Base-by-base conservation (phyloP, 2,113 vertebrate genomes). In the Channa maculata region DNA sequence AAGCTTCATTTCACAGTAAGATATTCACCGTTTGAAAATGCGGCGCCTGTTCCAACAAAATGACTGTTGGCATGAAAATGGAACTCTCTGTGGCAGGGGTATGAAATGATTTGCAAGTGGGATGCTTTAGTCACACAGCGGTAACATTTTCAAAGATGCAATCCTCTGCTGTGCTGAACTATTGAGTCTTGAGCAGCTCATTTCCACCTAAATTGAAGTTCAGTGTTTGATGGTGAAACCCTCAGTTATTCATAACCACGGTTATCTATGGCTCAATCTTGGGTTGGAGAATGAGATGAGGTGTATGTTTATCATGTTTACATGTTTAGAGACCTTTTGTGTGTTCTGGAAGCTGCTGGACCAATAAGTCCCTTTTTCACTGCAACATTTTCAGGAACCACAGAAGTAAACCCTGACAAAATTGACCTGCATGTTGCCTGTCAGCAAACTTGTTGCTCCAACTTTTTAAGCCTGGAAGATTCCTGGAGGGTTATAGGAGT, bases 21-120 rank as follows among this genome's bases (percentile, higher is more conserved):
- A 70, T 61, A 65, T 73, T 73, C 68, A n/a, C 43, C 44, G 2
- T 77, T 45, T 79, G 64, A 76, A 80, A 86, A 71, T 14, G 36
- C 54, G 39, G 62, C 10, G 60, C 59, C 51, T 55, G 53, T n/a
- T 86, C 50, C 50, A 43, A 54, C 39, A 79, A 65, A 86, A 71
- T 65, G 62, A 67, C 70, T 60, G 59, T 71, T 75, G 53, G 53
- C 68, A 15, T 61, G 65, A 72, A 79, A 79, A 69, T 70, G 68
- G 57, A 73, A 34, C 15, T 83, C 52, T 37, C 34, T 62, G 50
- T 51, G 41, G 76, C 71, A 6, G 54, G 39, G 49, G 38, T 3
- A 53, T 79, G 71, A 76, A 79, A 75, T 86, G 67, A 79, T 82
- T 76, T 68, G 52, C 51, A 66, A 85, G 71, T 71, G 75, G 41